These are phyloP conservation scores for Apomyelois bistriatella DNA, from an alignment of 2,888 invertebrate genomes.

Conservation along the genomic window DNA sequence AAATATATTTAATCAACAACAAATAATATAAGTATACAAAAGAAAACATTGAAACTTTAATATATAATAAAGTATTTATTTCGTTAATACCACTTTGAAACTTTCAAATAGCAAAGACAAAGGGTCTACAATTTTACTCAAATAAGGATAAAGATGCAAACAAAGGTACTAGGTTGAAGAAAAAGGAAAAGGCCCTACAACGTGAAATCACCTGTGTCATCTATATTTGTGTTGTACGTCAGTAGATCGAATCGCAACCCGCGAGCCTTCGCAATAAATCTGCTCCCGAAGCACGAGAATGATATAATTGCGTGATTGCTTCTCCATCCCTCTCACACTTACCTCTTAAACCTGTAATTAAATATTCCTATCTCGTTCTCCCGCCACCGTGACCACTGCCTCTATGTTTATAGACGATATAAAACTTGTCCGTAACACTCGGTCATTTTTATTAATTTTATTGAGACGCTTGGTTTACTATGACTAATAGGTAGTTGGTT, in stretches of 20 bases:
- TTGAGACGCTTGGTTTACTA: not conserved
- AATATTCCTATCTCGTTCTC: not conserved
- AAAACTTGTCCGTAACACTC: not conserved
- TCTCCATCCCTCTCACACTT: constrained; percentile 7
- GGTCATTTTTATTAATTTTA: constrained; percentile 6
- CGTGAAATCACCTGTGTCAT: not conserved
- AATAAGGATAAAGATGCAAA: no score
- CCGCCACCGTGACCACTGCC: constrained; percentile 3
- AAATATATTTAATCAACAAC: no score
- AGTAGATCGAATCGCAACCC: constrained; percentile 41
- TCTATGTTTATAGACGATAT: constrained; percentile 4
- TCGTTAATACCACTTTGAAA: no score
- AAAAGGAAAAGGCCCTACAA: no score
- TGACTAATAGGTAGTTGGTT: not conserved
- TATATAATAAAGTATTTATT: no score
- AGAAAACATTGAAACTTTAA: no score
- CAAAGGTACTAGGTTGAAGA: no score
- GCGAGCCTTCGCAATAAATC: constrained; percentile 37
- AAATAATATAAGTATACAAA: no score
- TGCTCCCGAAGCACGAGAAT: constrained; percentile 47
- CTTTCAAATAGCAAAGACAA: no score
- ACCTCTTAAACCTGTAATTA: not conserved
- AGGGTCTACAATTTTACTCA: no score
- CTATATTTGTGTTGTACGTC: constrained; percentile 16
- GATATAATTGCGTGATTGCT: constrained; percentile 56